Evolutionary conservation across 2,113 vertebrate species (phyloP).

Genomic region (Platysteira castanea): DNA sequence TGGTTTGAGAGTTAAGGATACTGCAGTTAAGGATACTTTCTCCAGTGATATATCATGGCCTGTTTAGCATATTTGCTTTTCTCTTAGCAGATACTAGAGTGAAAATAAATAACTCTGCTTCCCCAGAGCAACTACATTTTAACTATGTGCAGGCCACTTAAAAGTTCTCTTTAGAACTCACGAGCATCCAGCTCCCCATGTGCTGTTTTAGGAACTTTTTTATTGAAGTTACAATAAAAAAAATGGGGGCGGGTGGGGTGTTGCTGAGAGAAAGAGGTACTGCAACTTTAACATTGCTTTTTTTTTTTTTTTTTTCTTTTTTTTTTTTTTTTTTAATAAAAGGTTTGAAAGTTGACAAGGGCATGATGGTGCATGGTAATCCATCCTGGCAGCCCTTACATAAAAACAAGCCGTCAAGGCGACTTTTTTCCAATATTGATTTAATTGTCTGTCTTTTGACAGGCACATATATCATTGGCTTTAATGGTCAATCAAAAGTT

Average conservation of each 20-base stretch:
- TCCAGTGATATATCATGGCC: neutral
- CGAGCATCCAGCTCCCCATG: neutral
- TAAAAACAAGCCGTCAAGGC: conserved; percentile 94
- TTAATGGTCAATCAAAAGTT: conserved; percentile 97
- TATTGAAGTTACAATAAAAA: neutral
- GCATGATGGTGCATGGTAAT: conserved; percentile 86
- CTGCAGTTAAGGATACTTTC: conserved; percentile 8
- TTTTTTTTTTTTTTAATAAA: conserved; percentile 73
- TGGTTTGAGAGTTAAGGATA: conserved; percentile 65
- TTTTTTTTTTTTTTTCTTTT: neutral
- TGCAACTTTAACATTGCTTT: conserved; percentile 71
- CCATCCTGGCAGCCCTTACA: conserved; percentile 86
- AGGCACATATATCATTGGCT: conserved; percentile 96
- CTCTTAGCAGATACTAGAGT: neutral
- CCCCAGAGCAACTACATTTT: neutral
- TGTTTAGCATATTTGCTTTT: conserved; percentile 28
- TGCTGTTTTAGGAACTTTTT: conserved; percentile 53
- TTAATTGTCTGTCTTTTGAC: conserved; percentile 98
- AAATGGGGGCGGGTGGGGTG: neutral
- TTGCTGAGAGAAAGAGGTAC: conserved; percentile 62
- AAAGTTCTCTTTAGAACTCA: conserved; percentile 53
- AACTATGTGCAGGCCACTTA: neutral
- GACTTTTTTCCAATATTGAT: conserved; percentile 97
- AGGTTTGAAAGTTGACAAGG: conserved; percentile 83
- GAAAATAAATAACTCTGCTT: conserved; percentile 41